A percentile compares a stretch with the other conserved stretches of the same genome.
phyloP scores from a whole-genome alignment of 2,888 invertebrate species.

The Miltochrista miniata region DNA sequence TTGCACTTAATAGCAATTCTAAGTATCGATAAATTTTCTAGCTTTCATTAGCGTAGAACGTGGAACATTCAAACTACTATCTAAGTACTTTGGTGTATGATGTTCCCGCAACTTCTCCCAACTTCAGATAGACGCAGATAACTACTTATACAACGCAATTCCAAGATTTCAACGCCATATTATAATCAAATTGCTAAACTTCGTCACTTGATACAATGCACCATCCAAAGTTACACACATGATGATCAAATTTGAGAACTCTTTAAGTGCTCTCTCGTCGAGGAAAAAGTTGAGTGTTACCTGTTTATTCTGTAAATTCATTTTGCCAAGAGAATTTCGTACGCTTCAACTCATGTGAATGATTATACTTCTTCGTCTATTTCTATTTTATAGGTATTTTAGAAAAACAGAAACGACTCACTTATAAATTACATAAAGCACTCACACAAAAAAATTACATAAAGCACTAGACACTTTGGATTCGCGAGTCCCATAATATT shows the following conservation, averaged over 20 bases:
- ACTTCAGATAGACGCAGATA: constrained; percentile 5
- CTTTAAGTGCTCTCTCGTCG: constrained; percentile 11
- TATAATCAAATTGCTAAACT: constrained; percentile 8
- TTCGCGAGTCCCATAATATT: too few species aligned
- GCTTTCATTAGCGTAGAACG: not conserved
- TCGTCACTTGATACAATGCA: constrained; percentile 8
- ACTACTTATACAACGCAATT: constrained; percentile 3
- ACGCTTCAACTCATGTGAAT: constrained; percentile 23
- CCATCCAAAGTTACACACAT: constrained; percentile 4
- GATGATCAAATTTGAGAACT: constrained; percentile 2
- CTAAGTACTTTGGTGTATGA: not conserved
- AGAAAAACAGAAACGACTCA: too few species aligned
- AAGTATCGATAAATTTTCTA: too few species aligned
- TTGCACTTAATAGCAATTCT: too few species aligned
- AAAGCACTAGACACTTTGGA: too few species aligned
- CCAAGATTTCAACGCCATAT: constrained; percentile 5
- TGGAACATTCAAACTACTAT: not conserved
- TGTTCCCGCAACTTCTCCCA: constrained; percentile 3
- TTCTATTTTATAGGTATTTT: too few species aligned
- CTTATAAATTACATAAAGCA: too few species aligned
- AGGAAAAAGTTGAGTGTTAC: constrained; percentile 25
- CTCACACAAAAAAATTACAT: too few species aligned
- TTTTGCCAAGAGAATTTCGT: constrained; percentile 25
- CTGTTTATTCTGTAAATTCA: constrained; percentile 29
- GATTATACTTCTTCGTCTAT: too few species aligned